These are phyloP conservation scores for Nasalis larvatus DNA, from an alignment of 2,113 vertebrate species.

Conservation along the genomic window DNA sequence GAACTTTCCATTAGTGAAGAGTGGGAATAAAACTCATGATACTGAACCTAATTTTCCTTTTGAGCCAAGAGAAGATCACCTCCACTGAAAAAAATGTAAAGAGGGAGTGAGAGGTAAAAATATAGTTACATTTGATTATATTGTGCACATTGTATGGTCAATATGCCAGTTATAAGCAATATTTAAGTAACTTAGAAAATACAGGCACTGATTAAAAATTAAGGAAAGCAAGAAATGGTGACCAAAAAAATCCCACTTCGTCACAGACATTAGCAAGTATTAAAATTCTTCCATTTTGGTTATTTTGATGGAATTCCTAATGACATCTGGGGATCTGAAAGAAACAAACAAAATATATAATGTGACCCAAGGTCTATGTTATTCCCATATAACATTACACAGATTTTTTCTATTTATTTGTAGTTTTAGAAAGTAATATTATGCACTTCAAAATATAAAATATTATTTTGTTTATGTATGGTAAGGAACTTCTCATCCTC, in stretches of 20 bases:
- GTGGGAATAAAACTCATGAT: not conserved
- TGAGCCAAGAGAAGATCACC: not conserved
- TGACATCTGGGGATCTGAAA: not conserved
- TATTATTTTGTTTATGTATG: not conserved
- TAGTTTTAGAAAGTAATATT: conserved; percentile 37
- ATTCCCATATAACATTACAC: not conserved
- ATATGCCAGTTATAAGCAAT: not conserved
- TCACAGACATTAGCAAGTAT: not conserved
- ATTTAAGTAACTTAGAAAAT: not conserved
- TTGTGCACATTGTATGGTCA: not conserved
- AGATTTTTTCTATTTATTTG: not conserved
- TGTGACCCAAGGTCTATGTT: not conserved
- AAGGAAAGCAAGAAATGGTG: not conserved
- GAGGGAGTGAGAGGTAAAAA: not conserved
- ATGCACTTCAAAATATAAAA: not conserved
- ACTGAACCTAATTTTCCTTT: not conserved
- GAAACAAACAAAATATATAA: not conserved
- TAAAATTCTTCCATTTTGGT: not conserved
- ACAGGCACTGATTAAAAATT: not conserved
- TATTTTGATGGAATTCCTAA: not conserved
- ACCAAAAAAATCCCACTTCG: not conserved
- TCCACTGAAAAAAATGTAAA: not conserved
- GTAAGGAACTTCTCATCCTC: not conserved
- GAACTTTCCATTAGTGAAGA: not conserved
- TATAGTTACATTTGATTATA: not conserved